Conservation (phyloP, 2,113 vertebrate species). For the Bufo gargarizans region DNA sequence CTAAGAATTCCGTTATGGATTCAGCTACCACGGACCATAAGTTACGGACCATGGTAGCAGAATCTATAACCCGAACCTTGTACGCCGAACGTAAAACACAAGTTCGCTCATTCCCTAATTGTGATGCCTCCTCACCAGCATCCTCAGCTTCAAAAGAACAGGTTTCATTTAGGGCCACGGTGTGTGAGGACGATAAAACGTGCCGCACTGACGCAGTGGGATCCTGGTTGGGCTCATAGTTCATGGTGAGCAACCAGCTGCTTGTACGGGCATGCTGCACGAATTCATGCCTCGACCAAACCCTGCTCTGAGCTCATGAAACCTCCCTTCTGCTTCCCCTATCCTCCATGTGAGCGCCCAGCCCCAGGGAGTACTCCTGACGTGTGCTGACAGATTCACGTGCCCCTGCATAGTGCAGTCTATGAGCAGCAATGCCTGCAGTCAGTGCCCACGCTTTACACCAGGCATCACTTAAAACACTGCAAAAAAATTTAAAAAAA, state of each 20-base stretch:
- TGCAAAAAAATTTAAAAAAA: too few species aligned
- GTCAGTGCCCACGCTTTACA: not conserved
- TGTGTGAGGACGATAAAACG: not conserved
- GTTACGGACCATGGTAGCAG: too few species aligned
- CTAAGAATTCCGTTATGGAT: too few species aligned
- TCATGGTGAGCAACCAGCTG: not conserved
- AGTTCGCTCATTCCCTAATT: too few species aligned
- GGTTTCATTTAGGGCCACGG: not conserved
- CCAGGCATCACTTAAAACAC: not conserved
- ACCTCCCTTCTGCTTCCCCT: conserved; percentile 8
- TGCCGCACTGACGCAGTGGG: not conserved
- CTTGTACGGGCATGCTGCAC: conserved; percentile 35
- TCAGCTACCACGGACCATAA: too few species aligned
- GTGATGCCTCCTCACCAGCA: not conserved
- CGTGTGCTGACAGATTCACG: not conserved
- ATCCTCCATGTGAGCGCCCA: conserved; percentile 12
- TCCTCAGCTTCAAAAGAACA: conserved; percentile 26
- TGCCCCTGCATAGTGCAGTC: not conserved
- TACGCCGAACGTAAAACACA: too few species aligned
- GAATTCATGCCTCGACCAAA: not conserved
- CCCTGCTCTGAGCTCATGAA: conserved; percentile 10
- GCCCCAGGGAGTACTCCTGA: not conserved
- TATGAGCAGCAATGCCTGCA: not conserved
- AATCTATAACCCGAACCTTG: too few species aligned
- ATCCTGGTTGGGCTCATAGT: not conserved